Evolutionary conservation across 2,888 invertebrate genomes (phyloP), one percentile per base, ranked within the genome.

Genomic region (Synergus umbraculus): DNA sequence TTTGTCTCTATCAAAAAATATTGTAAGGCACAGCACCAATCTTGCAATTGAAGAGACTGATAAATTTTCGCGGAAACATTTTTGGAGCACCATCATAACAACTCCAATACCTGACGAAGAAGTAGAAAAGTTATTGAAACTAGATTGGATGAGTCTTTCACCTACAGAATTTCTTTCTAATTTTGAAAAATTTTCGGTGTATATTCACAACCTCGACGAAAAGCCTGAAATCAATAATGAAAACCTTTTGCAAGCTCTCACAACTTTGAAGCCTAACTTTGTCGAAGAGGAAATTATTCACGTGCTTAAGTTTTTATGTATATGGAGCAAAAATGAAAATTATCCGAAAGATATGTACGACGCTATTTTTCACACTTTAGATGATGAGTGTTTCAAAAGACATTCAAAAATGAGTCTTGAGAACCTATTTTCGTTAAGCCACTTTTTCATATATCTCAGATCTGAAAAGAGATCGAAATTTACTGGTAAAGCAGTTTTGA

Each of bases 61-160:
- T n/a, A 4, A 10, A 0, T 54, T 54, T 73, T 4, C 1, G 5
- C 4, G 10, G 37, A 37, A 22, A 54, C n/a, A 0, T n/a, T 37
- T 37, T 5, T 2, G 29, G 13, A 8, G 7, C 9, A n/a, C 10
- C 15, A 29, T 12, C 1, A 3, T 49, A 12, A n/a, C 18, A 10
- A 73, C 9, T 29, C 37, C 58, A 73, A n/a, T 73, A n/a, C n/a
- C 54, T 41, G n/a, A 73, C 5, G 41, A 54, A 4, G 73, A 73
- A 4, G 54, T 73, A 54, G 54, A 73, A 37, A 73, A 41, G 15
- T 73, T 73, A 37, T 12, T 37, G 18, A 41, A 73, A n/a, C 12
- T 73, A 73, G 29, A 73, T 37, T 73, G 73, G 73, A 18, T n/a
- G 13, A 12, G 37, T n/a, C 15, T 73, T 29, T 37, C 54, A n/a